These are phyloP conservation scores for Rosalia funebris DNA, from an alignment of 2,888 invertebrate genomes.

Conservation along the genomic window DNA sequence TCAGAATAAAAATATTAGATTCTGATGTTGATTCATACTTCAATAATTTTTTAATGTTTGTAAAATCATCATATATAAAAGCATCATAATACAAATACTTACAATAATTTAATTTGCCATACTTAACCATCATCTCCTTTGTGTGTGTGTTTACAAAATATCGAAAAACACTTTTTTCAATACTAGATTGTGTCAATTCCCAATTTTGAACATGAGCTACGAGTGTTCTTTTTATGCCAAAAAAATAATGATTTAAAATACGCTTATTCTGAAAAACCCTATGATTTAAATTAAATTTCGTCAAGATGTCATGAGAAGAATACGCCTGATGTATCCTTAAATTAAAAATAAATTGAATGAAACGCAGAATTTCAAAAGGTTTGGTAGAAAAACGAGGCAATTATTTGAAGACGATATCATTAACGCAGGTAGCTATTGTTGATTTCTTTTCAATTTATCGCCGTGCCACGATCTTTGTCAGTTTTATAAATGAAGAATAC, in stretches of 20 bases:
- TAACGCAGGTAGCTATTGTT: constrained; percentile 54
- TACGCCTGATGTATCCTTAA: constrained; percentile 25
- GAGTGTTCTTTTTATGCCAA: background rate
- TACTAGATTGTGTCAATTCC: background rate
- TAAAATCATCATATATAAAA: too few species aligned
- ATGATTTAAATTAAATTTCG: constrained; percentile 19
- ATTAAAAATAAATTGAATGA: constrained; percentile 47
- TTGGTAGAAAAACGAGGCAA: constrained; percentile 49
- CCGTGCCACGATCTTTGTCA: constrained; percentile 56
- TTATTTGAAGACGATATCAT: constrained; percentile 55
- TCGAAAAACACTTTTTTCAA: background rate
- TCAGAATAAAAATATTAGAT: too few species aligned
- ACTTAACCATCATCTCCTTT: too few species aligned
- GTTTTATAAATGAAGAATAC: constrained; percentile 59
- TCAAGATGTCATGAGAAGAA: constrained; percentile 16
- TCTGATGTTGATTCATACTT: too few species aligned
- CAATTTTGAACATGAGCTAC: background rate
- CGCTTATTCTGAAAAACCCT: background rate
- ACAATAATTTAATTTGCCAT: too few species aligned
- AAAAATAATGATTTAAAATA: constrained; percentile 4
- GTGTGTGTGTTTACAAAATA: too few species aligned
- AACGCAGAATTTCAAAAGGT: constrained; percentile 42
- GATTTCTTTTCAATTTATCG: constrained; percentile 55
- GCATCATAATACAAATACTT: too few species aligned
- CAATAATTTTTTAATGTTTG: too few species aligned